Evolutionary conservation across 2,888 invertebrate genomes (phyloP).

Genomic region (Eupsilia transversa): DNA sequence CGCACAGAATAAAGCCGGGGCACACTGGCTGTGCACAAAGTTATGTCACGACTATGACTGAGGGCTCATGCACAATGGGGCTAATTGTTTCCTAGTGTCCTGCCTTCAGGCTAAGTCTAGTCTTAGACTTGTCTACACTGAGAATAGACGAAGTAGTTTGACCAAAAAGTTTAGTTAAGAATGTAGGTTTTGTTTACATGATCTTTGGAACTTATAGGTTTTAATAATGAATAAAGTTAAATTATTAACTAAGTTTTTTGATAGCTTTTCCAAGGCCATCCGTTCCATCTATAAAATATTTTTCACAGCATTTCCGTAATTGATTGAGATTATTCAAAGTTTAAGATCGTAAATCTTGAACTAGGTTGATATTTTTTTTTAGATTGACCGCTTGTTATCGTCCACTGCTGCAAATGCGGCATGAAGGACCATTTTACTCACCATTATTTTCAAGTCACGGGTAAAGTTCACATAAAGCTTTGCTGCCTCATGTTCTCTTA

Average conservation of each 20-base stretch:
- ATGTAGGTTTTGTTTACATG: conserved; percentile 11
- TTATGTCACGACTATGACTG: conserved; percentile 25
- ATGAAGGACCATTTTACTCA: not conserved
- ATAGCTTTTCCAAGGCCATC: too few relatives aligned
- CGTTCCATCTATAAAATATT: too few relatives aligned
- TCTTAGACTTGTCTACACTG: conserved; percentile 17
- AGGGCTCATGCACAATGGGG: conserved; percentile 49
- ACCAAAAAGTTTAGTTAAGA: not conserved
- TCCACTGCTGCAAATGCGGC: not conserved
- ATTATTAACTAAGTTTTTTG: too few relatives aligned
- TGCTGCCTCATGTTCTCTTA: too few relatives aligned
- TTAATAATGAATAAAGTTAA: not conserved
- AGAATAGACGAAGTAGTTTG: conserved; percentile 15
- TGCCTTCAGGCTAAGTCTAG: conserved; percentile 43
- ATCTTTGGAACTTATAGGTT: not conserved
- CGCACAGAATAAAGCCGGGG: conserved; percentile 21
- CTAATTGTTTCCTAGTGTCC: conserved; percentile 61
- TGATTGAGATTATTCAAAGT: too few relatives aligned
- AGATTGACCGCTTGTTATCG: too few relatives aligned
- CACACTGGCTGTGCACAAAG: conserved; percentile 34
- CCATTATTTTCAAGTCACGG: not conserved
- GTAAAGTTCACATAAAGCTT: not conserved
- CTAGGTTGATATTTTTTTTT: too few relatives aligned
- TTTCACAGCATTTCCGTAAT: too few relatives aligned
- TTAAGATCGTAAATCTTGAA: too few relatives aligned